phyloP scores from a whole-genome alignment of 2,797 vertebrate genomes.

The Liasis olivaceus region DNA sequence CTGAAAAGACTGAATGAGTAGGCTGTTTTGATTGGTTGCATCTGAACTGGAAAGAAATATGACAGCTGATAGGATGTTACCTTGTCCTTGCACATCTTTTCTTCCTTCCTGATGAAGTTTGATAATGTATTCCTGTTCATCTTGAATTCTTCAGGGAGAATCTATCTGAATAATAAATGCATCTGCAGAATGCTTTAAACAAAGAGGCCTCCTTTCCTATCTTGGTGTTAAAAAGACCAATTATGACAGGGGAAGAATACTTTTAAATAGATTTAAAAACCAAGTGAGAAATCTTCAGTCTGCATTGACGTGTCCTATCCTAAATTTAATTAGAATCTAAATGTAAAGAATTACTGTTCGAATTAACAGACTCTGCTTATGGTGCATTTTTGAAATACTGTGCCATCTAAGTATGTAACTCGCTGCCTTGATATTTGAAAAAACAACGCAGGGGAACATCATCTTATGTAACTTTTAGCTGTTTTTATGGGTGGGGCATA shows the following conservation, averaged over 20 bases:
- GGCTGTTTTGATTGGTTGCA: constrained; percentile 36
- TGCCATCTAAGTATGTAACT: background rate
- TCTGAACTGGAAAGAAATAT: constrained; percentile 23
- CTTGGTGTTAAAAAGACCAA: constrained; percentile 21
- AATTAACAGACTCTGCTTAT: constrained; percentile 9
- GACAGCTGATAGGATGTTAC: constrained; percentile 7
- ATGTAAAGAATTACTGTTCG: constrained; percentile 5
- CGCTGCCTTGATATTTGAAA: background rate
- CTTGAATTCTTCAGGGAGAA: constrained; percentile 21
- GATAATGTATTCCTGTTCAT: constrained; percentile 34
- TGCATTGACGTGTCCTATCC: constrained; percentile 32
- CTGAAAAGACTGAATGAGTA: constrained; percentile 26
- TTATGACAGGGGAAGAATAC: background rate
- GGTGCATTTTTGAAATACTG: constrained; percentile 18
- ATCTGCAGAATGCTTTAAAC: constrained; percentile 16
- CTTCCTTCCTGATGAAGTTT: constrained; percentile 30
- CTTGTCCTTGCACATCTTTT: constrained; percentile 16
- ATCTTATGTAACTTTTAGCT: background rate
- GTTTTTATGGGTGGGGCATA: background rate
- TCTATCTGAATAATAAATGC: constrained; percentile 38
- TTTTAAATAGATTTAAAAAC: constrained; percentile 24
- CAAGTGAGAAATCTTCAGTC: background rate
- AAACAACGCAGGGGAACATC: background rate
- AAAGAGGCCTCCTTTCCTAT: constrained; percentile 31
- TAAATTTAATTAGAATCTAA: constrained; percentile 38